Evolutionary conservation across 2,888 invertebrate species (phyloP).

Genomic region (Diarsia rubi): DNA sequence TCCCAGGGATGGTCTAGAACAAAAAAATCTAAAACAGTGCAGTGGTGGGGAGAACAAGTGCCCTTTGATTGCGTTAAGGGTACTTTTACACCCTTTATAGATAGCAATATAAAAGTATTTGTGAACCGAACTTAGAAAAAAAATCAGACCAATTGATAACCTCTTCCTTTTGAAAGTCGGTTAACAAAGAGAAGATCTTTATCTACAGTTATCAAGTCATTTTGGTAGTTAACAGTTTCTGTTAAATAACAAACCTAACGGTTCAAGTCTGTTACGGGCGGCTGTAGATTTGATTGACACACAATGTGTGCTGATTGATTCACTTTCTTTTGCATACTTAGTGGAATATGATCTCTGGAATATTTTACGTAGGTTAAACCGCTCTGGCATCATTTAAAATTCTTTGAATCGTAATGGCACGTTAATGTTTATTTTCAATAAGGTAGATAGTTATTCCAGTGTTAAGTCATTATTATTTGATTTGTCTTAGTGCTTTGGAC

Average conservation of each 20-base stretch:
- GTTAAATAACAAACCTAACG: neutral
- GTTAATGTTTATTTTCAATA: neutral
- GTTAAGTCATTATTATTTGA: neutral
- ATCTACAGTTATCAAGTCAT: neutral
- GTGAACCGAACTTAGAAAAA: neutral
- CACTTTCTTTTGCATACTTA: neutral
- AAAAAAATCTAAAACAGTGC: no score
- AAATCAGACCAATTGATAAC: no score
- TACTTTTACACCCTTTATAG: no score
- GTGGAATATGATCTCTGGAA: neutral
- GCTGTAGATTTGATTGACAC: constrained; percentile 10
- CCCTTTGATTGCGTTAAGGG: no score
- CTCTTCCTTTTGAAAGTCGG: no score
- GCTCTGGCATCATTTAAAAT: neutral
- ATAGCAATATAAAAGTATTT: no score
- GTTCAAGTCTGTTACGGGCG: neutral
- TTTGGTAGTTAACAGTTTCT: neutral
- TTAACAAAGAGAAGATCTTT: neutral
- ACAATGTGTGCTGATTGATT: neutral
- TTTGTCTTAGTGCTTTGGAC: no score
- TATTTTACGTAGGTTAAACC: neutral
- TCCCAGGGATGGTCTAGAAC: no score
- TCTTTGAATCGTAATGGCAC: neutral
- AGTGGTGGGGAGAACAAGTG: no score
- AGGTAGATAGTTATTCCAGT: neutral